Percentiles rank a stretch among this genome's conserved stretches.
Evolutionary conservation across 2,797 vertebrate species (phyloP).

Genomic region (Myotis findleyi): DNA sequence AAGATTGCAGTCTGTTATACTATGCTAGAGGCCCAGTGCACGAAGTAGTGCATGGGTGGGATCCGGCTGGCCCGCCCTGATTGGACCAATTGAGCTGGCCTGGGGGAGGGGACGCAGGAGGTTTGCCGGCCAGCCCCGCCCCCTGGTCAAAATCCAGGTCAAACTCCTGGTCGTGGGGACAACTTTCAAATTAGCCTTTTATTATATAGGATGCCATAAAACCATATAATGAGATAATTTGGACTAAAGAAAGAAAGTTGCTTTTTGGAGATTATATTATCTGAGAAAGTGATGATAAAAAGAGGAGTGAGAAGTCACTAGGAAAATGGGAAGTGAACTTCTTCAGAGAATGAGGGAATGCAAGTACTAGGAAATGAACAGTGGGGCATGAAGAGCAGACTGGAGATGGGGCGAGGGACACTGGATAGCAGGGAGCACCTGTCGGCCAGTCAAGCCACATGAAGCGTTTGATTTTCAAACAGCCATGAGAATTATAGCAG

Average conservation of each 20-base stretch:
- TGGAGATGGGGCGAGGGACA: accelerated
- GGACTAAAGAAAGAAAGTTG: not conserved
- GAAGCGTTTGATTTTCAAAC: not conserved
- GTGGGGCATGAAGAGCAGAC: accelerated
- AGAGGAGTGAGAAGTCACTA: not conserved
- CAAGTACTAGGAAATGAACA: accelerated
- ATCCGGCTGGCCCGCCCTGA: accelerated
- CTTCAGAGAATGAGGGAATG: not conserved
- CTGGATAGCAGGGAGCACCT: accelerated
- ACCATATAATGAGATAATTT: not conserved
- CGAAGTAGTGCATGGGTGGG: too few species aligned
- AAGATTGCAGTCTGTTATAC: not conserved
- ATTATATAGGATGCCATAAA: not conserved
- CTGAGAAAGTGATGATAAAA: not conserved
- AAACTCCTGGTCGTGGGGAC: too few species aligned
- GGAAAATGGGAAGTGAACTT: not conserved
- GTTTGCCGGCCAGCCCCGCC: too few species aligned
- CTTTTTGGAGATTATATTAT: not conserved
- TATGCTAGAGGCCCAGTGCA: too few species aligned
- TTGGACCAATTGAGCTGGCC: too few species aligned
- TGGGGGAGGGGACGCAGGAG: too few species aligned
- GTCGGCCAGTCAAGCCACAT: accelerated
- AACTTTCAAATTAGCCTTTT: too few species aligned
- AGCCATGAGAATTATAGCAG: not conserved
- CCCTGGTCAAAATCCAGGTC: too few species aligned